These are phyloP conservation scores for Cyprinella venusta DNA, from an alignment of 2,797 vertebrate species.

Conservation along the genomic window DNA sequence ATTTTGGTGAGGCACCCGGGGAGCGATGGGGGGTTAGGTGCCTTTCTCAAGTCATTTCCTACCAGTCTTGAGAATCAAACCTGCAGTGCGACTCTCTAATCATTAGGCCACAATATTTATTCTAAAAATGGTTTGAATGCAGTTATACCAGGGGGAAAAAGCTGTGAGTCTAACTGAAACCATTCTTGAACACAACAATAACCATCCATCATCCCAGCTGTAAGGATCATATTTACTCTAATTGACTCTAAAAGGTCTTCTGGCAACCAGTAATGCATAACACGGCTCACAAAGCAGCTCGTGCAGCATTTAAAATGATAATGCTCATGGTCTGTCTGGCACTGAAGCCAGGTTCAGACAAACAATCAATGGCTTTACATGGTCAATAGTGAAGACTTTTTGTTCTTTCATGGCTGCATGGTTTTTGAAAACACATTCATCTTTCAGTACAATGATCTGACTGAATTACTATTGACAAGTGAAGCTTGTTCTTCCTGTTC, in stretches of 20 bases:
- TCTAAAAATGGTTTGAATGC: not conserved
- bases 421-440: not conserved
- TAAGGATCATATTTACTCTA: slow-evolving; percentile 19
- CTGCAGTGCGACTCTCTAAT: too few species aligned
- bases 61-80: too few species aligned
- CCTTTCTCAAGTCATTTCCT: too few species aligned
- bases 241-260: slow-evolving; percentile 5
- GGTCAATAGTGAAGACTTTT: not conserved
- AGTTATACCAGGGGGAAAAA: too few species aligned
- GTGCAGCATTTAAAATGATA: not conserved
- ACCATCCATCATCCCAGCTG: not conserved
- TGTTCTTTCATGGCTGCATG: not conserved
- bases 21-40: too few species aligned
- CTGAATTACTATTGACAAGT: not conserved
- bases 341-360: not conserved
- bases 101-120: not conserved
- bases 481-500: not conserved
- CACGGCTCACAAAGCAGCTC: not conserved
- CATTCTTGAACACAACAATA: not conserved
- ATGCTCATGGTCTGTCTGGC: not conserved
- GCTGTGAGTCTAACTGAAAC: too few species aligned
- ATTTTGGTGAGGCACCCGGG: too few species aligned
- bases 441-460: not conserved
- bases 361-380: not conserved
- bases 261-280: slow-evolving; percentile 8